These are phyloP conservation scores for Monoplex corrugatus DNA, from an alignment of 2,888 invertebrate species.

Conservation along the genomic window DNA sequence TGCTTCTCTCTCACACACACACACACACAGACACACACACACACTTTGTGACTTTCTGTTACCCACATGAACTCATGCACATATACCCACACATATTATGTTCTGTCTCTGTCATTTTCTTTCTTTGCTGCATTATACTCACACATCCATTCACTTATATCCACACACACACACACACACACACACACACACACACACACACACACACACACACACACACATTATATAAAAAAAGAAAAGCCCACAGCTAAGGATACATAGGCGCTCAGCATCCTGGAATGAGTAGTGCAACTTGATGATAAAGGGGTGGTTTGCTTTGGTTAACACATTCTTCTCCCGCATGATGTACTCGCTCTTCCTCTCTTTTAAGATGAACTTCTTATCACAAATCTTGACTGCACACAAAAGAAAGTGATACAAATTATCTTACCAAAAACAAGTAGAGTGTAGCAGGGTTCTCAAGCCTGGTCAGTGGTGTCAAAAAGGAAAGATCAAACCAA, in stretches of 20 bases:
- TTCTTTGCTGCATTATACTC: neutral
- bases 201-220: neutral
- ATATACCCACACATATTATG: neutral
- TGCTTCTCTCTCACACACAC: neutral
- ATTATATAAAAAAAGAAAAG: slow-evolving; percentile 12
- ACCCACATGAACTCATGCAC: neutral
- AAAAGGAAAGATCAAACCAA: no score
- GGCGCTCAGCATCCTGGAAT: slow-evolving; percentile 95
- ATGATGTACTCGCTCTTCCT: slow-evolving; percentile 95
- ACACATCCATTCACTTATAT: neutral
- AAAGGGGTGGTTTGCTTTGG: slow-evolving; percentile 90
- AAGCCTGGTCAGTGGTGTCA: no score
- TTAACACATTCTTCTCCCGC: slow-evolving; percentile 96
- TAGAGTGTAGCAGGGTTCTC: no score
- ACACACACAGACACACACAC: neutral
- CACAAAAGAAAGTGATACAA: slow-evolving; percentile 76
- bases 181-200: slow-evolving; percentile 9
- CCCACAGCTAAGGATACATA: slow-evolving; percentile 85
- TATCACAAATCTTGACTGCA: slow-evolving; percentile 98
- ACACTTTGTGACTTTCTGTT: no score
- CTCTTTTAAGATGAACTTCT: slow-evolving; percentile 94
- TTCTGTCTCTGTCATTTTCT: no score
- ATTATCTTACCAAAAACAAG: neutral
- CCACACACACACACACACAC: neutral
- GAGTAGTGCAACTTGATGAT: slow-evolving; percentile 97